Conservation (phyloP, 2,797 vertebrate genomes). For the Streptopelia turtur region DNA sequence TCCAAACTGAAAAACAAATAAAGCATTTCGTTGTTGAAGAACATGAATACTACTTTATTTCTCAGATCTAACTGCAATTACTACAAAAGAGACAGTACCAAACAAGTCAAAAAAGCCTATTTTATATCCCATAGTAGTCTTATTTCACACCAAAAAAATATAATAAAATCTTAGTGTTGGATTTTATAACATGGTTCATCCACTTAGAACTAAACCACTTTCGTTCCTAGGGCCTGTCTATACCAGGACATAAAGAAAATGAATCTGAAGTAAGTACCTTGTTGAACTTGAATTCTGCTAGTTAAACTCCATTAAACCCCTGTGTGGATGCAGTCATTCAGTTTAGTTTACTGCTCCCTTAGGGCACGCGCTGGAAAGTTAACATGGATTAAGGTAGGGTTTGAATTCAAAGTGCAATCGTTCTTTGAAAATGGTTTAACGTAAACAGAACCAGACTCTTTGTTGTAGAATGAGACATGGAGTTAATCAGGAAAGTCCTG, state of each 20-base stretch:
- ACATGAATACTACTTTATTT: neutral
- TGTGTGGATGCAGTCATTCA: constrained; percentile 51
- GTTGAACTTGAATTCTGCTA: constrained; percentile 51
- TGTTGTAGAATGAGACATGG: constrained; percentile 59
- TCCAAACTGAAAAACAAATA: constrained; percentile 30
- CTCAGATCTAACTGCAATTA: neutral
- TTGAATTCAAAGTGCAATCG: constrained; percentile 61
- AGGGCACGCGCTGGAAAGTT: constrained; percentile 59
- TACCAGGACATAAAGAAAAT: constrained; percentile 47
- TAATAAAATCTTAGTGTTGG: neutral
- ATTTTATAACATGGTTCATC: constrained; percentile 1
- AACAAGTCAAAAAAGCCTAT: neutral
- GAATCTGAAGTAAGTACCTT: constrained; percentile 32
- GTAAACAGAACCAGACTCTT: constrained; percentile 67
- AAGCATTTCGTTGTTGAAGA: neutral
- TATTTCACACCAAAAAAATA: neutral
- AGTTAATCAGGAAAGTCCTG: constrained; percentile 61
- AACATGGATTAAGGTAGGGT: constrained; percentile 58
- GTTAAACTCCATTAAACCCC: constrained; percentile 67
- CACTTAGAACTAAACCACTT: constrained; percentile 1
- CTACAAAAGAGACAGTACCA: neutral
- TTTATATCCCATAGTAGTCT: neutral
- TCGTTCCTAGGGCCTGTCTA: constrained; percentile 23
- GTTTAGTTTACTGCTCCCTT: constrained; percentile 64
- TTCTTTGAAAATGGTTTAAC: constrained; percentile 70